Evolutionary conservation across 2,797 vertebrate genomes (phyloP), one percentile per base, ranked within the genome.

Genomic region (Acipenser ruthenus): DNA sequence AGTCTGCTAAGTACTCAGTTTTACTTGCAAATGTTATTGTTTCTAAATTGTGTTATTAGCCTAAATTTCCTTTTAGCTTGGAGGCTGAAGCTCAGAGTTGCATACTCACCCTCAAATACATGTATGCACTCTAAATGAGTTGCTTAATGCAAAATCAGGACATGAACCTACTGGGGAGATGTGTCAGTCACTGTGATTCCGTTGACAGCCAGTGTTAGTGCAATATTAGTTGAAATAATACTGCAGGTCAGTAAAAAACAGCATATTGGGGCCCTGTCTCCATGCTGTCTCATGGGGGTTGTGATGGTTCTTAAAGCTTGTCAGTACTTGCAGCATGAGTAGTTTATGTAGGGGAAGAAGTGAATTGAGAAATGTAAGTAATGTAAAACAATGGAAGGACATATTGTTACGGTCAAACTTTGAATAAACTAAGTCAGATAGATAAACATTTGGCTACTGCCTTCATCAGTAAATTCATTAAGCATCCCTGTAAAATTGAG

Each of bases 131-230:
- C 49, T 60, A 65, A 70, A 72, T 66, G 73, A 70, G 69, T 76
- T 69, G 67, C 72, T 73, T 79, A 70, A 78, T 81, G 76, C 68
- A 68, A 56, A 73, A 68, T 70, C 74, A 78, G 71, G 66, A 70
- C 67, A 79, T 77, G 77, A 75, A 79, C 71, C 68, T 76, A 68
- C 66, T 78, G 74, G 63, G 75, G 67, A 71, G 73, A 80, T 82
- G 82, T 79, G 75, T 81, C 74, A 69, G 68, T 66, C 69, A 56
- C 66, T 74, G 61, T 65, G 75, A 80, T 71, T 78, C 72, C 62
- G 69, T 64, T 74, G 74, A 79, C 69, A 78, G 72, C 79, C 74
- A 67, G 59, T 74, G 71, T 80, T 82, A 80, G 83, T 73, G 76
- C 70, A 70, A 72, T 78, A 78, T 78, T 70, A 83, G 68, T 64